Evolutionary conservation across 2,113 vertebrate genomes (phyloP).

Genomic region (Urocitellus parryii): DNA sequence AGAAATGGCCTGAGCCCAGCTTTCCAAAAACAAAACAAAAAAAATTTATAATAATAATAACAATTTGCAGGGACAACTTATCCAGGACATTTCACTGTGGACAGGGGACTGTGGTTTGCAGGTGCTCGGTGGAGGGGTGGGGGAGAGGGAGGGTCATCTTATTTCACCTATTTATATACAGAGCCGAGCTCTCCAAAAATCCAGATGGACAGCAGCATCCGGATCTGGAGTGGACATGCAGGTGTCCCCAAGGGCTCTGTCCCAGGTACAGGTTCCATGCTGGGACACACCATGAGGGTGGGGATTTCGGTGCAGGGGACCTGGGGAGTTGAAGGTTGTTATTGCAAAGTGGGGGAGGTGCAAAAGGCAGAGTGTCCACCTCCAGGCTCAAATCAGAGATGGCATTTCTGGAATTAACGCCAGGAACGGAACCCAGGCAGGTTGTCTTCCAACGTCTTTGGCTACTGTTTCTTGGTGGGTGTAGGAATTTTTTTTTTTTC

Average conservation of each 20-base stretch:
- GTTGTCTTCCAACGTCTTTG: constrained; percentile 77
- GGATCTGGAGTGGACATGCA: not conserved
- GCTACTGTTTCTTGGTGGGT: constrained; percentile 73
- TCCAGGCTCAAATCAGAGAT: constrained; percentile 41
- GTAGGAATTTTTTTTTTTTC: not conserved
- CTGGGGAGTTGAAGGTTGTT: not conserved
- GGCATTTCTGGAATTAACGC: not conserved
- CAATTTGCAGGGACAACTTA: constrained; percentile 16
- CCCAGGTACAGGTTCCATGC: constrained; percentile 41
- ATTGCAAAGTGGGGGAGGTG: not conserved
- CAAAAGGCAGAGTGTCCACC: constrained; percentile 50
- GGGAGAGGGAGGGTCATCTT: not conserved
- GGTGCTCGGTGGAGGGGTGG: not conserved
- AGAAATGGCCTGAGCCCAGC: constrained; percentile 80
- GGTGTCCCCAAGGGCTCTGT: constrained; percentile 51
- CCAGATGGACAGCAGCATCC: no score
- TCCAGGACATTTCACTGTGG: not conserved
- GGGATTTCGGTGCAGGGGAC: constrained; percentile 20
- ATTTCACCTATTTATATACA: constrained; percentile 35
- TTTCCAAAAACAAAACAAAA: constrained; percentile 39
- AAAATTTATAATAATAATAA: not conserved
- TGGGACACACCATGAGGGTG: not conserved
- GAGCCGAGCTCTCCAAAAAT: not conserved
- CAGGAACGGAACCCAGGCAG: rapidly evolving
- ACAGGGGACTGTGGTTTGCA: not conserved